These are phyloP conservation scores for Phylloscopus whistleri DNA, from an alignment of 2,113 vertebrate species.

Conservation along the genomic window DNA sequence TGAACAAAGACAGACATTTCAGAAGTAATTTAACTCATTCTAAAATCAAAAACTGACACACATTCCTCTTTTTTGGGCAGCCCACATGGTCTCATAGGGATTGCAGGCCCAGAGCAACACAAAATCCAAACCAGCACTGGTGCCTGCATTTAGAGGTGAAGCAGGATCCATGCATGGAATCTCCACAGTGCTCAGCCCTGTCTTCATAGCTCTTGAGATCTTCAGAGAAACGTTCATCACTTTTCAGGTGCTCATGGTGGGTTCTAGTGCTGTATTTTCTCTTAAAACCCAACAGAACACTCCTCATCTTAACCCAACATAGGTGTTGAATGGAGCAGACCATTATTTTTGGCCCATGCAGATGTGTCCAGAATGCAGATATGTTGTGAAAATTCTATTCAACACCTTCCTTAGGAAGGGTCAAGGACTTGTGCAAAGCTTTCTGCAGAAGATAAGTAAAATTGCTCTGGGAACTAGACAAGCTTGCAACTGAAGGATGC, in stretches of 20 bases:
- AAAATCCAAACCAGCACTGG: neutral
- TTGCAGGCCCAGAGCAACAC: neutral
- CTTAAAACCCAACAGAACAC: rapidly evolving
- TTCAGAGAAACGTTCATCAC: rapidly evolving
- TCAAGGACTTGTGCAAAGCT: neutral
- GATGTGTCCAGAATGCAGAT: neutral
- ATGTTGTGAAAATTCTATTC: rapidly evolving
- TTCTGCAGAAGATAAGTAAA: neutral
- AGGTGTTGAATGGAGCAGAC: rapidly evolving
- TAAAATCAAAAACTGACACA: neutral
- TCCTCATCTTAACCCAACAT: neutral
- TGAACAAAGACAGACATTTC: neutral
- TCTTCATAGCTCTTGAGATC: neutral
- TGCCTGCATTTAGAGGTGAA: neutral
- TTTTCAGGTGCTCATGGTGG: neutral
- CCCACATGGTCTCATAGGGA: rapidly evolving
- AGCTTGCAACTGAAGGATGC: neutral
- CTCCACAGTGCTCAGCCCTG: neutral
- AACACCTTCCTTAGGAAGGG: neutral
- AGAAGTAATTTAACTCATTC: neutral
- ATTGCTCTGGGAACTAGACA: neutral
- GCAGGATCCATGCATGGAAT: rapidly evolving
- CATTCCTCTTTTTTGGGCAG: neutral
- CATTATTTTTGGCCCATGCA: rapidly evolving
- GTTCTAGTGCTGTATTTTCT: neutral